A percentile compares a stretch with the other conserved stretches of the same genome.
These are phyloP conservation scores for Campaea margaritaria DNA, from an alignment of 2,888 invertebrate genomes.

Conservation along the genomic window DNA sequence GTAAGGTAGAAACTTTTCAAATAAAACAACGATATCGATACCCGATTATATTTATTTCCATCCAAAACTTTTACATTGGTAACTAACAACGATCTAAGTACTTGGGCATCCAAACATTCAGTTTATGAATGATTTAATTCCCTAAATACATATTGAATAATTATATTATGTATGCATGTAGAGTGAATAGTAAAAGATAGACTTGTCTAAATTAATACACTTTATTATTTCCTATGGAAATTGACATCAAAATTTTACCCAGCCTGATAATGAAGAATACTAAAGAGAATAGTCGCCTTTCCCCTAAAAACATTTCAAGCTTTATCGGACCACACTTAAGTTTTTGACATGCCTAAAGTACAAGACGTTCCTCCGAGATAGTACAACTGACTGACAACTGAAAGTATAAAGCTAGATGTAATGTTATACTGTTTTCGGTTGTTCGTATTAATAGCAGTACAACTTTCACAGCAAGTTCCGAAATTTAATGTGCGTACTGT, in stretches of 20 bases:
- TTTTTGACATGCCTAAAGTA: background rate
- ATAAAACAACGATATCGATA: slow-evolving; percentile 60
- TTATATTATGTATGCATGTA: slow-evolving; percentile 81
- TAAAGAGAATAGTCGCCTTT: slow-evolving; percentile 54
- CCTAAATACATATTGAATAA: slow-evolving; percentile 60
- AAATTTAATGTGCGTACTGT: no score
- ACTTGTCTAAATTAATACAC: slow-evolving; percentile 43
- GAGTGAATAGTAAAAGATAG: slow-evolving; percentile 59
- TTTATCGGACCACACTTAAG: background rate
- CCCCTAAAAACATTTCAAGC: slow-evolving; percentile 47
- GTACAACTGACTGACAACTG: no score
- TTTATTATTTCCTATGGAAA: slow-evolving; percentile 51
- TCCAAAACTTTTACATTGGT: slow-evolving; percentile 70
- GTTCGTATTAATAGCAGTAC: no score
- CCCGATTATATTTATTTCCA: slow-evolving; percentile 72
- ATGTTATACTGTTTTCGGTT: no score
- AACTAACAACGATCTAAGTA: slow-evolving; percentile 74
- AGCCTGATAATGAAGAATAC: slow-evolving; percentile 43
- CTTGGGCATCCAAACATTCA: slow-evolving; percentile 70
- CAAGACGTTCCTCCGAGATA: no score
- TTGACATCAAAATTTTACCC: slow-evolving; percentile 57
- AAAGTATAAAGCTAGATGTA: no score
- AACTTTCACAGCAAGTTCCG: no score
- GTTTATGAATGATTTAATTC: slow-evolving; percentile 60
- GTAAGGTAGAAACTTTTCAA: slow-evolving; percentile 2